phyloP scores from a whole-genome alignment of 2,888 invertebrate genomes.

The Lymantria dispar region DNA sequence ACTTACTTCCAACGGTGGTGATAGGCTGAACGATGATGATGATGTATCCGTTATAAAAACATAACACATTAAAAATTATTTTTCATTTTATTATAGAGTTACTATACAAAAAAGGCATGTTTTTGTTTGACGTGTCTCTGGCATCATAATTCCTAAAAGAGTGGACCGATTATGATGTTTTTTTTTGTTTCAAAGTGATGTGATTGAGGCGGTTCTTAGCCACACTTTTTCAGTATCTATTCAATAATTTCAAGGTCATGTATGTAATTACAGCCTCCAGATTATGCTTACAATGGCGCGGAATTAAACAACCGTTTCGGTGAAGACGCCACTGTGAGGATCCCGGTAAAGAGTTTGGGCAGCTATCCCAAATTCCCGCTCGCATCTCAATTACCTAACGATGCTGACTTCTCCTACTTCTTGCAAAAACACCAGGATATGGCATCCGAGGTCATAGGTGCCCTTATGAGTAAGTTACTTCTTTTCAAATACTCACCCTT shows the following conservation, averaged over 20 bases:
- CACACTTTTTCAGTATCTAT: neutral
- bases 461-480: slow-evolving; percentile 86
- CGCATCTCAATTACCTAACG: slow-evolving; percentile 81
- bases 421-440: slow-evolving; percentile 86
- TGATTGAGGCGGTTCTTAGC: too few species aligned
- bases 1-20: too few species aligned
- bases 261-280: slow-evolving; percentile 42
- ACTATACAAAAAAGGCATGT: too few species aligned
- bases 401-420: slow-evolving; percentile 88
- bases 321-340: slow-evolving; percentile 73
- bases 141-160: too few species aligned
- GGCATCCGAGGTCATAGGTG: slow-evolving; percentile 86
- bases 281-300: slow-evolving; percentile 80
- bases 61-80: too few species aligned
- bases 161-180: too few species aligned
- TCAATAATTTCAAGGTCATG: neutral
- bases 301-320: slow-evolving; percentile 84
- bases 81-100: too few species aligned
- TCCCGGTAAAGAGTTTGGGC: slow-evolving; percentile 77
- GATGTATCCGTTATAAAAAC: too few species aligned
- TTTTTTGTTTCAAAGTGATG: too few species aligned
- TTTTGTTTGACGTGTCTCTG: neutral
- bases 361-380: slow-evolving; percentile 81
- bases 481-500: too few species aligned
- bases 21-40: too few species aligned